Base-by-base conservation (phyloP, 2,797 vertebrate species). In the Xiphorhynchus erythropygius region DNA sequence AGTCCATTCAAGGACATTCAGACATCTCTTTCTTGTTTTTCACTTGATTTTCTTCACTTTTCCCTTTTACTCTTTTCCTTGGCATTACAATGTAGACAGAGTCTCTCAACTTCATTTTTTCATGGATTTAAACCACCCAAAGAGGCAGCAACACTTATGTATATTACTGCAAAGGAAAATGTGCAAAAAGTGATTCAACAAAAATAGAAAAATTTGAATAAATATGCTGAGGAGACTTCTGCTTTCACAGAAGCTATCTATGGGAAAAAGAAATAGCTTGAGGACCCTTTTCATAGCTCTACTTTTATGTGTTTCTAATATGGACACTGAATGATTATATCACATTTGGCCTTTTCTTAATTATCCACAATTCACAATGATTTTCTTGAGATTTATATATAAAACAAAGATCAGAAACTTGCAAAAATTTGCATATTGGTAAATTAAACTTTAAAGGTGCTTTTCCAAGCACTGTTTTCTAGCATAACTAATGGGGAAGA, bases 361-460 rank as follows among this genome's bases (percentile, higher is more conserved):
- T 82, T 83, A 57, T n/a, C 41, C 57, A 63, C 35, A 57, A 33
- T 85, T 93, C 76, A 70, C 35, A 73, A 19, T 39, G 47, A n/a
- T 42, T 60, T 75, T 81, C 65, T 59, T 62, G 12, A 89, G 37
- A 91, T 76, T 89, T 80, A 94, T 67, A 87, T 91, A 87, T 65
- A 78, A 84, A 94, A 68, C 41, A 71, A 73, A 47, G 19, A 77
- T 69, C 64, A 84, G 76, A 84, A 86, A 74, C 19, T 47, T 70
- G 13, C 9, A 79, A 88, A 70, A 89, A 84, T 82, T 86, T 71
- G 14, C 50, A 80, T 53, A 73, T 30, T 63, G 32, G 27, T 65
- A 90, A 94, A 95, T 69, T 93, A 81, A 94, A 88, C 44, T 79
- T 79, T 76, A 84, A 91, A 82, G 44, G 27, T 86, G 37, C 67